Evolutionary conservation across 37 sponge, comb jelly and placozoan genomes (phyloP), one percentile per base, ranked within the genome.

Genomic region (Haliclona indistincta): DNA sequence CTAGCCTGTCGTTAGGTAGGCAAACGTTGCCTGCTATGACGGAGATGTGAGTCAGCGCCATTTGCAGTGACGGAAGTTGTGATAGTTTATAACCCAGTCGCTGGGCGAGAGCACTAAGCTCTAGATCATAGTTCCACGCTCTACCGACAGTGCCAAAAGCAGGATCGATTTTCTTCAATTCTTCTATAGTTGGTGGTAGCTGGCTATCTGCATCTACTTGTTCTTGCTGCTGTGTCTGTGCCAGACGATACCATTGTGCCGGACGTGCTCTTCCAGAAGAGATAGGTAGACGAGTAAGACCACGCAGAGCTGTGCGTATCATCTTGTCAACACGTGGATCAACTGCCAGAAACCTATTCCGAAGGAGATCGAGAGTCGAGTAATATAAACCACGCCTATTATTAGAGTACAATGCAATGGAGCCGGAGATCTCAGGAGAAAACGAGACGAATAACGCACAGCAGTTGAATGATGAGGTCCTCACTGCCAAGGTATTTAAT

Each of bases 61-160:
- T 32, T 23, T 58, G 53, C 26, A 93, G 74, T 4, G 78, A 82
- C 4, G 89, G 86, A 17, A 87, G 65, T 11, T 73, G 39, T 13
- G 70, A 63, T 4, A 54, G n/a, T 4, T 22, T 13, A 35, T 73
- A 69, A 0, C 86, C 94, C 30, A 93, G 37, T 26, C 94, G 71
- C 7, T 42, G 53, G 6, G 86, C 82, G n/a, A 93, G 53, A 3
- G 89, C 86, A 36, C 54, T 65, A 32, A 93, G 75, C 79, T 93
- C 94, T 11, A 65, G 30, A 13, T 53, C 38, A 56, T 93, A 88
- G 66, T 76, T 60, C 89, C 89, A 91, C 44, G 81, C 82, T 20
- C 43, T 70, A 0, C 75, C 63, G 37, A 10, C 25, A 34, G 66
- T 38, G 28, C 81, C 85, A 17, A 85, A 84, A 19, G 40, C 56